Percentiles rank a stretch among this genome's conserved stretches.
phyloP scores from a whole-genome alignment of 2,888 invertebrate species.

The Trachelus stipa region DNA sequence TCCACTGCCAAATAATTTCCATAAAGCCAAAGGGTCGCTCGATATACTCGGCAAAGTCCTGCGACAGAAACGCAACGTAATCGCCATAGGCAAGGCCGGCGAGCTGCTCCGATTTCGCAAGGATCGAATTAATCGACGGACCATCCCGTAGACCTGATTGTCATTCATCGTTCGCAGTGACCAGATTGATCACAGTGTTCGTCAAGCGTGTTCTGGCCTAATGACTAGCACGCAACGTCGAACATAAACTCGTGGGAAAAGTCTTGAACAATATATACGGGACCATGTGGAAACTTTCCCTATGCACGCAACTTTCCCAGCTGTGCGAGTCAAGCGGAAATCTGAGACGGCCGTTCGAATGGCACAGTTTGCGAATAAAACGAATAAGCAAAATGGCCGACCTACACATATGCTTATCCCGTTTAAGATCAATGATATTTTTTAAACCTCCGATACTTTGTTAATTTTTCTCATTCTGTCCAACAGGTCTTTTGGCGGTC shows the following conservation, averaged over 20 bases:
- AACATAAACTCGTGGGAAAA: conserved; percentile 55
- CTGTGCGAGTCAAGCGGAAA: not conserved
- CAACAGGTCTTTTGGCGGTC: conserved; percentile 57
- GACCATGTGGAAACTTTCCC: conserved; percentile 46
- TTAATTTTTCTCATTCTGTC: not conserved
- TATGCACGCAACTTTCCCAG: conserved; percentile 51
- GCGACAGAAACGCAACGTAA: not conserved
- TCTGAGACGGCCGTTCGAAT: not conserved
- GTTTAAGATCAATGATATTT: not conserved
- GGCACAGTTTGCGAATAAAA: not conserved
- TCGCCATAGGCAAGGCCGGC: conserved; percentile 15
- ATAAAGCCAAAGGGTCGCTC: not conserved
- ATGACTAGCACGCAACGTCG: conserved; percentile 25
- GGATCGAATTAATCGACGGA: not conserved
- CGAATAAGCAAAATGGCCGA: not conserved
- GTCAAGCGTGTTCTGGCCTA: not conserved
- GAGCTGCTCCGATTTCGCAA: conserved; percentile 9
- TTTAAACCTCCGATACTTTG: not conserved
- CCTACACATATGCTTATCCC: not conserved
- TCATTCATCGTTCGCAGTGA: conserved; percentile 6
- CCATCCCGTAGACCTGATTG: not conserved
- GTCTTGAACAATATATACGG: conserved; percentile 43
- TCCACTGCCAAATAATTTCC: not conserved
- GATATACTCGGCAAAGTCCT: not conserved
- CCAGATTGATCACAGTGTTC: not conserved